phyloP scores from a whole-genome alignment of 2,113 vertebrate species.

The Ictalurus punctatus region DNA sequence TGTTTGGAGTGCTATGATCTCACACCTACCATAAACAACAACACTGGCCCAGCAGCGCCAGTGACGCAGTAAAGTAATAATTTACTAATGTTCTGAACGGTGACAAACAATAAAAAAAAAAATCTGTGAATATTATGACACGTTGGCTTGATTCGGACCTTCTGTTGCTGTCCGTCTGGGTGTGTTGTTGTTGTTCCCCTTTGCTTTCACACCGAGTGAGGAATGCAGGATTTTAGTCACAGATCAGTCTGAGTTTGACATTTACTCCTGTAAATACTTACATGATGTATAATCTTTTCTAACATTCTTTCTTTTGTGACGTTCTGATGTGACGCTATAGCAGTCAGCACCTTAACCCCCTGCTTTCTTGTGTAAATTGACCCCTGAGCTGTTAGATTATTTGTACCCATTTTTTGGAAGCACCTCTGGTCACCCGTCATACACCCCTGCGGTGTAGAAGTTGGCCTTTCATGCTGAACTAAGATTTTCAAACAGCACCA shows the following conservation, averaged over 20 bases:
- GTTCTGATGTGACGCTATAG: background rate
- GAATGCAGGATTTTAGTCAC: conserved; percentile 24
- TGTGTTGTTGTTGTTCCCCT: conserved; percentile 23
- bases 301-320: background rate
- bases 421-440: background rate
- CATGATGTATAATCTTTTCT: background rate
- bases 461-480: conserved; percentile 32
- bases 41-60: background rate
- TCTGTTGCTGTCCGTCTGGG: conserved; percentile 24
- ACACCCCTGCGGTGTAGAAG: background rate
- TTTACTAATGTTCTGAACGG: background rate
- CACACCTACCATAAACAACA: conserved; percentile 42
- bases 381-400: background rate
- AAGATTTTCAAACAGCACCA: background rate
- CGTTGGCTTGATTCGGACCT: too few species aligned
- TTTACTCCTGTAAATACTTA: background rate
- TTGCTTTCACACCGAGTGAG: background rate
- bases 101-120: too few species aligned
- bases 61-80: background rate
- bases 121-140: too few species aligned
- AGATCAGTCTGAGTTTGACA: background rate
- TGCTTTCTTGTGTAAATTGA: background rate
- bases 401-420: conserved; percentile 1
- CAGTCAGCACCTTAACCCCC: background rate
- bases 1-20: conserved; percentile 44